A percentile compares a stretch with the other conserved stretches of the same genome.
Evolutionary conservation across 2,888 invertebrate species (phyloP).

Genomic region (Steinernema scapterisci): DNA sequence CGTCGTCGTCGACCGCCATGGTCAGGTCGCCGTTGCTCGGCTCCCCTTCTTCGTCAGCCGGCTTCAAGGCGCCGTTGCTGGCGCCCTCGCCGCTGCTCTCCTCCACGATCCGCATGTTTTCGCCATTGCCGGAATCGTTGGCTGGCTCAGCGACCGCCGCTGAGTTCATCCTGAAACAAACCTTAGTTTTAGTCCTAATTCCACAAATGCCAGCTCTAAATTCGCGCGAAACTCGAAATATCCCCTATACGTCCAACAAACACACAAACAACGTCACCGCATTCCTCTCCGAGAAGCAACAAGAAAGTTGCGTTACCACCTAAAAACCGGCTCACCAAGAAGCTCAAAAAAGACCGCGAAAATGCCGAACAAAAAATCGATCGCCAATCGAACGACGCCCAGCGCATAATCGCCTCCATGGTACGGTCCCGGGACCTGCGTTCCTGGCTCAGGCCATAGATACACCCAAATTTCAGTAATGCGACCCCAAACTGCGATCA

Average conservation of each 20-base stretch:
- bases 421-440: no score
- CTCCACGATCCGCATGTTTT: slow-evolving; percentile 15
- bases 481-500: background rate
- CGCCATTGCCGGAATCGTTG: slow-evolving; percentile 15
- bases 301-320: slow-evolving; percentile 21
- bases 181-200: background rate
- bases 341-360: slow-evolving; percentile 27
- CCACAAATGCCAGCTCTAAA: no score
- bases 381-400: background rate
- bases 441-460: no score
- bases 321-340: slow-evolving; percentile 17
- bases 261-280: no score
- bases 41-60: background rate
- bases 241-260: no score
- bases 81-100: background rate
- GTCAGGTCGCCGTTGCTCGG: background rate
- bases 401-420: no score
- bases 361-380: slow-evolving; percentile 26
- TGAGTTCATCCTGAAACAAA: slow-evolving; percentile 23
- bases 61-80: background rate
- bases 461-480: background rate
- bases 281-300: background rate
- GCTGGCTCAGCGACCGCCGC: slow-evolving; percentile 14
- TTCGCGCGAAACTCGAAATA: no score
- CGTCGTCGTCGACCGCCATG: background rate